A percentile compares a stretch with the other conserved stretches of the same genome.
Evolutionary conservation across 2,797 vertebrate genomes (phyloP).

Genomic region (Hoplostethus mediterraneus): DNA sequence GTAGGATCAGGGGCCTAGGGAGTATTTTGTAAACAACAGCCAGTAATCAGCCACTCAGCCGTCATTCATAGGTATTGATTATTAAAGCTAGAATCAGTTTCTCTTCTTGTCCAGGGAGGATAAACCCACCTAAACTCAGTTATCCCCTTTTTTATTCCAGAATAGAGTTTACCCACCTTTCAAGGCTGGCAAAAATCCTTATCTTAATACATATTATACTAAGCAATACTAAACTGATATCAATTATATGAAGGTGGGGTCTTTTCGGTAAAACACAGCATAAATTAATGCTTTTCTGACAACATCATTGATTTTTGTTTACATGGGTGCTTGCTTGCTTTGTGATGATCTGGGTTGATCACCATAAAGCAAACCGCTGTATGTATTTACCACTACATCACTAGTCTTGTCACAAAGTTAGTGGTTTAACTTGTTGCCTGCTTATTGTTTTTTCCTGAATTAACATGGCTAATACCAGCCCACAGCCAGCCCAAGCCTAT

Average conservation of each 20-base stretch:
- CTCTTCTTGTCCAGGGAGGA: not conserved
- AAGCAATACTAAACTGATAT: no score
- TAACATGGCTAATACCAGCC: conserved; percentile 5
- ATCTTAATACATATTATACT: no score
- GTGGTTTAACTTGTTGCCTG: conserved; percentile 54
- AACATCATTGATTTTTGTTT: not conserved
- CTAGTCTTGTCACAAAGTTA: conserved; percentile 29
- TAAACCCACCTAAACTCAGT: not conserved
- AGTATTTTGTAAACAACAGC: conserved; percentile 40
- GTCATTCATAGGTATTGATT: conserved; percentile 1
- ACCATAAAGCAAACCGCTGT: no score
- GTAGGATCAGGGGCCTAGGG: not conserved
- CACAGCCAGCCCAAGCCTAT: conserved; percentile 22
- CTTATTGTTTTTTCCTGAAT: conserved; percentile 8
- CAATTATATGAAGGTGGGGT: no score
- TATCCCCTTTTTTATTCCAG: not conserved
- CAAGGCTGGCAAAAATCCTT: no score
- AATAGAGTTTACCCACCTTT: no score
- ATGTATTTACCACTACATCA: not conserved
- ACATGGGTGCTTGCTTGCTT: not conserved
- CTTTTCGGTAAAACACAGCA: no score
- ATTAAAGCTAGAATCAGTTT: not conserved
- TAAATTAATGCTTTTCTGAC: not conserved
- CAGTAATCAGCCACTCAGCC: conserved; percentile 10
- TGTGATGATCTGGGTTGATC: not conserved